phyloP scores from a whole-genome alignment of 2,113 vertebrate species.

The Proteles cristata region DNA sequence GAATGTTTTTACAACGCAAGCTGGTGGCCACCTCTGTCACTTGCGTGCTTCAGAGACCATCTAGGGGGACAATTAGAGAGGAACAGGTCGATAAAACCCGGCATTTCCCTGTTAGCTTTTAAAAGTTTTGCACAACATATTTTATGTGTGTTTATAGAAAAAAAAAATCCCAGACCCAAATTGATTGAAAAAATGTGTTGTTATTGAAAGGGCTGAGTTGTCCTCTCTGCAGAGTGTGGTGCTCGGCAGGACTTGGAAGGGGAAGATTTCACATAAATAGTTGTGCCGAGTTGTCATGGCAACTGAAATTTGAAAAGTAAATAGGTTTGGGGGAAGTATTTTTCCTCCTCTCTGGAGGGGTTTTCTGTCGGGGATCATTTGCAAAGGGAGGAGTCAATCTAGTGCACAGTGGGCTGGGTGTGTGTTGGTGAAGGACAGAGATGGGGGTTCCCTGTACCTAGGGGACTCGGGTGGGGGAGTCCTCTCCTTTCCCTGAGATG shows the following conservation, averaged over 20 bases:
- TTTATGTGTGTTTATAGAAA: slow-evolving; percentile 80
- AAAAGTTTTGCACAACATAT: slow-evolving; percentile 73
- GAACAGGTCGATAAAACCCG: neutral
- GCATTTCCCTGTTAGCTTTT: slow-evolving; percentile 43
- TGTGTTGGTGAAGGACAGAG: no score
- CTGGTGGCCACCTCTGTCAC: neutral
- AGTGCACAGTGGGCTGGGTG: neutral
- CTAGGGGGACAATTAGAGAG: neutral
- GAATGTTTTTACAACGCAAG: neutral
- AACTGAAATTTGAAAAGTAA: slow-evolving; percentile 79
- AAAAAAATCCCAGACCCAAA: slow-evolving; percentile 56
- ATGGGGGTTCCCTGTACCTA: fast-evolving
- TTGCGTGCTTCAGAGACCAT: neutral
- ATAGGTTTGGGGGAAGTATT: slow-evolving; percentile 71
- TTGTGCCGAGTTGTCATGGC: slow-evolving; percentile 76
- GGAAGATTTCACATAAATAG: slow-evolving; percentile 70
- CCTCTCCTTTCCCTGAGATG: neutral
- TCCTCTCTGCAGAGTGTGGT: neutral
- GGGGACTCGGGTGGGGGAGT: fast-evolving
- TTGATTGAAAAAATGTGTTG: slow-evolving; percentile 82
- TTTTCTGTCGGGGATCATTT: slow-evolving; percentile 39
- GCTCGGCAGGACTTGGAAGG: slow-evolving; percentile 60
- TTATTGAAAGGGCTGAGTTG: slow-evolving; percentile 55
- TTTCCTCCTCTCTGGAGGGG: slow-evolving; percentile 61
- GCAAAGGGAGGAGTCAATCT: neutral